Evolutionary conservation across 2,888 invertebrate species (phyloP), one percentile per base, ranked within the genome.

Genomic region (Noctua pronuba): DNA sequence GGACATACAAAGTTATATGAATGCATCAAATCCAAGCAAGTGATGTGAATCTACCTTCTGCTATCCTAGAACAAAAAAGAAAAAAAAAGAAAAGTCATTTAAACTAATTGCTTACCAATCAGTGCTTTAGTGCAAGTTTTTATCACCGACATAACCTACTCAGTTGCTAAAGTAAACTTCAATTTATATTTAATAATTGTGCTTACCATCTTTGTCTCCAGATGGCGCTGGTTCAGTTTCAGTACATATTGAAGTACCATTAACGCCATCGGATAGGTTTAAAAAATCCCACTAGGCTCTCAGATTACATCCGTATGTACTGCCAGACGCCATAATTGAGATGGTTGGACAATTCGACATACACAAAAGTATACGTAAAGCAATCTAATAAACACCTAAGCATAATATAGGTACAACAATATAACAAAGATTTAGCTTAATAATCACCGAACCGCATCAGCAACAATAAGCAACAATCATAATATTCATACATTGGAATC

Each of bases 401-500:
- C 21, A 55, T n/a, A 65, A n/a, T n/a, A n/a, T n/a, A n/a, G n/a
- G n/a, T n/a, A 58, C 28, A 41, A 64, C 31, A 58, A 46, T 28
- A 35, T 35, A 65, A 73, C 21, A 65, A 77, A 62, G 35, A 67
- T 79, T 83, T 70, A 64, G 73, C 65, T 78, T 49, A 74, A 84
- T 85, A 80, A 82, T 75, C 83, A 75, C 79, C 75, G 80, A 88
- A 89, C 84, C 86, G 80, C 86, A 88, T 91, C 86, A 89, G 90
- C 90, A 94, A 93, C 92, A 94, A 94, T 93, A 92, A 90, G 91
- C 90, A 90, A 92, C 91, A 91, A 92, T 95, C 92, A 93, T 90
- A 94, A 94, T 94, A 95, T 94, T 94, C 94, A 95, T 93, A 95
- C 92, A 93, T 93, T 87, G 92, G 91, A 89, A 93, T 91, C 91